Conservation (phyloP, 1,140 invertebrate genomes). For the Ooceraea biroi region DNA sequence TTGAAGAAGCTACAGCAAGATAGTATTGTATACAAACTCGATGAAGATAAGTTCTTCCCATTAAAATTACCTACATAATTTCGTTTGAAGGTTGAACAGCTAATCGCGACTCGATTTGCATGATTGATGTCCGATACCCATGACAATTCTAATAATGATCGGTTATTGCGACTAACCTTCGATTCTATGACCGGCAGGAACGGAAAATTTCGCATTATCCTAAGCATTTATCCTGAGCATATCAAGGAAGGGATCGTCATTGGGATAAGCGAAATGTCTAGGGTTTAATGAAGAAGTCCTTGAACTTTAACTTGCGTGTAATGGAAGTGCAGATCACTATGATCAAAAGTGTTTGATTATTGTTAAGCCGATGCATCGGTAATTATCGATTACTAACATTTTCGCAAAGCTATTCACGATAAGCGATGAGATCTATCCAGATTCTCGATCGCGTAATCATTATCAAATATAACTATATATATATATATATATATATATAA, state of each 20-base stretch:
- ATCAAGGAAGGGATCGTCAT: background rate
- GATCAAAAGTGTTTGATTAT: constrained; percentile 54
- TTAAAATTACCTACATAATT: constrained; percentile 45
- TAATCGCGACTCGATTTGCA: constrained; percentile 65
- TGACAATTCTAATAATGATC: constrained; percentile 56
- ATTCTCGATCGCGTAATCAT: constrained; percentile 1
- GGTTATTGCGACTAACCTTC: constrained; percentile 35
- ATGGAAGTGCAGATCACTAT: constrained; percentile 37
- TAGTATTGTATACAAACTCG: background rate
- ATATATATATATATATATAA: background rate
- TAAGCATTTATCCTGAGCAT: background rate
- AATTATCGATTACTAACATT: constrained; percentile 50
- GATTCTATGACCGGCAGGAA: constrained; percentile 7
- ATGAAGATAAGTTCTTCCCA: constrained; percentile 39
- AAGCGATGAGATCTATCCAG: constrained; percentile 3
- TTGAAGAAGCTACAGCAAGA: background rate
- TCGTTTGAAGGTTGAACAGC: constrained; percentile 54
- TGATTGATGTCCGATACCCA: constrained; percentile 43
- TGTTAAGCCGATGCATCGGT: constrained; percentile 3
- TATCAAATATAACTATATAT: background rate
- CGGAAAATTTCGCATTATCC: constrained; percentile 44
- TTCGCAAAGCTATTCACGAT: constrained; percentile 21
- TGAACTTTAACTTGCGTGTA: constrained; percentile 57
- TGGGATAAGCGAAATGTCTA: background rate
- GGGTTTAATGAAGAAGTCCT: constrained; percentile 56